Evolutionary conservation across 2,113 vertebrate species (phyloP).

Genomic region (Gavialis gangeticus): DNA sequence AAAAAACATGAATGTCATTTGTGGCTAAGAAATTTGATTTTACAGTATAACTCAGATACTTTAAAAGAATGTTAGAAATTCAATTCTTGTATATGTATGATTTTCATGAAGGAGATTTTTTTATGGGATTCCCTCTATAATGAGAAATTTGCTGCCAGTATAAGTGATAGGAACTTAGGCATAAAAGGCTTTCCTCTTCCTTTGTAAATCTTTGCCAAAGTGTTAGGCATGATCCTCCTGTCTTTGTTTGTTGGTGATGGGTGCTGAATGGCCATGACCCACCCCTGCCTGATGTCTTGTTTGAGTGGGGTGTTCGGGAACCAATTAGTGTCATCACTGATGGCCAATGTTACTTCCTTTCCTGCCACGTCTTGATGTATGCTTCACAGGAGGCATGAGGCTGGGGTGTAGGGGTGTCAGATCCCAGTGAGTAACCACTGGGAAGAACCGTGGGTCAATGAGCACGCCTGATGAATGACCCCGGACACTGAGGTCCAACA

Average conservation of each 20-base stretch:
- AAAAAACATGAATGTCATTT: not conserved
- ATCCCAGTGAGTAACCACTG: too few relatives aligned
- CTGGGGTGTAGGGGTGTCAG: too few relatives aligned
- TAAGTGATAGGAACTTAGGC: not conserved
- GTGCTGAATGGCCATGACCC: too few relatives aligned
- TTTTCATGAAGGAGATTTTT: conserved; percentile 18
- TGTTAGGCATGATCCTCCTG: not conserved
- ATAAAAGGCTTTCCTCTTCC: conserved; percentile 23
- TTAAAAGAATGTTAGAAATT: conserved; percentile 12
- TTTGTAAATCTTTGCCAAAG: not conserved
- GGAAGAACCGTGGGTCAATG: too few relatives aligned
- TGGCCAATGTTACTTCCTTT: too few relatives aligned
- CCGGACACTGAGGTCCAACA: too few relatives aligned
- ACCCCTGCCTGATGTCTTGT: too few relatives aligned
- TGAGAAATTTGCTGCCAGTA: conserved; percentile 13
- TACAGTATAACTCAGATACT: not conserved
- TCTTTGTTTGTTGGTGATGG: not conserved
- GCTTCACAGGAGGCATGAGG: too few relatives aligned
- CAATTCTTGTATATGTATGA: not conserved
- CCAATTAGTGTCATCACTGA: too few relatives aligned
- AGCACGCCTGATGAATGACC: too few relatives aligned
- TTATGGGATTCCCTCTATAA: not conserved
- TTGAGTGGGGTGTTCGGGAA: too few relatives aligned
- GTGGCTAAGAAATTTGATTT: not conserved
- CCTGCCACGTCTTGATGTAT: too few relatives aligned